These are phyloP conservation scores for Myiothlypis coronata DNA, from an alignment of 2,797 vertebrate genomes.

Conservation along the genomic window DNA sequence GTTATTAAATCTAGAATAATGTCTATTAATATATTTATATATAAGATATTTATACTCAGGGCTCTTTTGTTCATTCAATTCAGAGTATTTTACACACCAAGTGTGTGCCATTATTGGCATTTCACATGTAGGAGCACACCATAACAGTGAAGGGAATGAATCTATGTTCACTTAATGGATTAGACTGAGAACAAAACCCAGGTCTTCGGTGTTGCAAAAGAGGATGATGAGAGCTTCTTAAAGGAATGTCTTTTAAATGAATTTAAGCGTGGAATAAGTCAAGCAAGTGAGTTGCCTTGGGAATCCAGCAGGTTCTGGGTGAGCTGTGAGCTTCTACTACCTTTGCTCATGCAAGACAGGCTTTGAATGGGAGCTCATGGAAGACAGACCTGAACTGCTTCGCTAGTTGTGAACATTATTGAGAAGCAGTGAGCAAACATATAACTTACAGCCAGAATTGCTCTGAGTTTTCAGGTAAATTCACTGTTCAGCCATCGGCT, in stretches of 20 bases:
- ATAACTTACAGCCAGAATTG: not conserved
- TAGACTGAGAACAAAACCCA: not conserved
- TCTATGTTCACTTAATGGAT: not conserved
- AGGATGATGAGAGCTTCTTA: not conserved
- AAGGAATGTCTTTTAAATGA: not conserved
- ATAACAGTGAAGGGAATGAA: not conserved
- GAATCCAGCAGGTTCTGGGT: not conserved
- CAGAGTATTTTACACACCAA: not conserved
- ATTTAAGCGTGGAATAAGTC: not conserved
- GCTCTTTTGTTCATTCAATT: not conserved
- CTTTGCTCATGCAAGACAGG: not conserved
- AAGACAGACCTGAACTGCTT: not conserved
- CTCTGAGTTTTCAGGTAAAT: not conserved
- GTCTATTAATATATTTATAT: not conserved
- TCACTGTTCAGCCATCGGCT: not conserved
- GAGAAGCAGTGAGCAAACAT: not conserved
- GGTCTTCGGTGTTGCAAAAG: not conserved
- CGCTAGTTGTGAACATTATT: not conserved
- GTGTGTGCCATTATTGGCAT: not conserved
- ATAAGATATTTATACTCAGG: not conserved
- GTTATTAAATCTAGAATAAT: not conserved
- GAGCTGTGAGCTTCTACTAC: not conserved
- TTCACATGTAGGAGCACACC: not conserved
- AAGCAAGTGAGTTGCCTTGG: not conserved
- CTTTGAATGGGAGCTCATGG: not conserved